Percentiles rank a stretch among this genome's conserved stretches.
Evolutionary conservation across 2,113 vertebrate species (phyloP).

Genomic region (Microcebus jonahi): DNA sequence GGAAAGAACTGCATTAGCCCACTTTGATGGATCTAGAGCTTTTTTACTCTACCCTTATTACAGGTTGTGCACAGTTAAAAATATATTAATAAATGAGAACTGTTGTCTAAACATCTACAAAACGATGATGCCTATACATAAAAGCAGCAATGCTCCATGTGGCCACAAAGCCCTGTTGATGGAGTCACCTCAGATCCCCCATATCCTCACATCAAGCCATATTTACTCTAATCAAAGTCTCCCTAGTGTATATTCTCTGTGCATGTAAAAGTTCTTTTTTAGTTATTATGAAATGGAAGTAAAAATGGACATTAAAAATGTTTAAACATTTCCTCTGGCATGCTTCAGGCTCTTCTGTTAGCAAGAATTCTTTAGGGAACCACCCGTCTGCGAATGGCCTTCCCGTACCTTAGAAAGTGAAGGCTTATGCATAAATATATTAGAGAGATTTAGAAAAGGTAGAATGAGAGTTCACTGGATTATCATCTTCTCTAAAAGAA

Average conservation of each 20-base stretch:
- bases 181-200: not conserved
- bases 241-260: not conserved
- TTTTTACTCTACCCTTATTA: not conserved
- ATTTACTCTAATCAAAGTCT: not conserved
- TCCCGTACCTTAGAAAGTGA: not conserved
- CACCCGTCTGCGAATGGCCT: not conserved
- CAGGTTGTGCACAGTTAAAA: not conserved
- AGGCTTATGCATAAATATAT: not conserved
- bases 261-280: not conserved
- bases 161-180: accelerated
- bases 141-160: accelerated
- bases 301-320: not conserved
- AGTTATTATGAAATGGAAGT: not conserved
- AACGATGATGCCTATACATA: not conserved
- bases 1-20: not conserved
- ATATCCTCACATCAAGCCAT: not conserved
- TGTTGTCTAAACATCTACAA: not conserved
- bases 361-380: not conserved
- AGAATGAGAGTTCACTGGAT: not conserved
- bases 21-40: not conserved
- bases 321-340: slow-evolving; percentile 38
- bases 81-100: not conserved
- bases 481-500: not conserved
- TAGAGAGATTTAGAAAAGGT: not conserved
- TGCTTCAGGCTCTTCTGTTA: not conserved